Base-by-base conservation (phyloP, 2,797 vertebrate species). In the Philypnodon macrostomus region DNA sequence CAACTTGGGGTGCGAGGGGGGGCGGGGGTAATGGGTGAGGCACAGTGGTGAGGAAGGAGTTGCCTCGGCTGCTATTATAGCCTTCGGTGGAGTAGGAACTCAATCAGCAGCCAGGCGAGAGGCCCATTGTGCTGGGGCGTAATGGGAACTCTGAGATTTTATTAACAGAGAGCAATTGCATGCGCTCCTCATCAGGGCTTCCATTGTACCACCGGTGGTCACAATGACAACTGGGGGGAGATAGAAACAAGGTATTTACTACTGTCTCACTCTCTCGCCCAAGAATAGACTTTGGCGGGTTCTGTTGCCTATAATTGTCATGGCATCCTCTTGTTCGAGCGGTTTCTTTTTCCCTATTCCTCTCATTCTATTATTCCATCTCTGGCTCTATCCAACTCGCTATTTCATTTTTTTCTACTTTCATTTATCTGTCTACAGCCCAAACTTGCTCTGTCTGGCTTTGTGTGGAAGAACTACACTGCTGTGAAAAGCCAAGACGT, bases 61-160 rank as follows among this genome's bases (percentile, higher is more conserved):
- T 63, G 67, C 67, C n/a, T 51, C 38, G 53, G 53, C 53, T 67
- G 58, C 79, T 85, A 84, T 88, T 86, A 86, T 73, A 79, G 83
- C 75, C 81, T 74, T 64, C 31, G 58, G 63, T 44, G 69, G 69
- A 87, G 79, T 76, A 73, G 77, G 87, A 87, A 91, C 89, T 91
- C 88, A 91, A 91, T 91, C 88, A 91, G 79, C 54, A 58, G 70
- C 72, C 73, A 70, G 83, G 73, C 83, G 53, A 77, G 75, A 70
- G 67, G 81, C 73, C 87, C 75, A 88, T 90, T 90, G 89, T 91
- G 77, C 74, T 6, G 31, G 29, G 56, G 65, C 79, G 87, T 90
- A 89, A 89, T 91, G 85, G 87, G 85, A 90, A 90, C 87, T 87
- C 80, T 86, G 87, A 90, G 88, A 88, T 90, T 90, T 90, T 91